Percentiles rank a stretch among this genome's conserved stretches.
Evolutionary conservation across 2,113 vertebrate genomes (phyloP).

Genomic region (Aphelocoma coerulescens): DNA sequence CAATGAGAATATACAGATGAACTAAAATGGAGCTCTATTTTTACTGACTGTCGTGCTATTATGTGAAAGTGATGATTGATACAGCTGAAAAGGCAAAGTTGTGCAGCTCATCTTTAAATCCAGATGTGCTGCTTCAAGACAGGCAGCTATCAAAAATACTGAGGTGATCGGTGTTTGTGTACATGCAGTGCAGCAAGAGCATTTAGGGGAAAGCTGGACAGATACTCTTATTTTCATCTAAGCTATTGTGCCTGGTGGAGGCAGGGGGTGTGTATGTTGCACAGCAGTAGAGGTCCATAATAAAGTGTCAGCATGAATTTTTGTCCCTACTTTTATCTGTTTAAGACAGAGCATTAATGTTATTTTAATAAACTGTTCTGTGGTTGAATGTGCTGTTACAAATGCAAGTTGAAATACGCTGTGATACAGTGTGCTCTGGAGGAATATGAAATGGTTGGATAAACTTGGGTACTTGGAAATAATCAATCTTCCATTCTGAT

Average conservation of each 20-base stretch:
- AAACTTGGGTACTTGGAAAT: slow-evolving; percentile 6
- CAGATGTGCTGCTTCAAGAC: not conserved
- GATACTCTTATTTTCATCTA: not conserved
- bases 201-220: not conserved
- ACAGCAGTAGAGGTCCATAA: not conserved
- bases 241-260: not conserved
- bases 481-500: slow-evolving; percentile 37
- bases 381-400: not conserved
- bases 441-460: slow-evolving; percentile 52
- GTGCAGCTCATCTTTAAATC: not conserved
- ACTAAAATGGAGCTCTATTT: not conserved
- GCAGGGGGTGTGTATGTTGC: not conserved
- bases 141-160: not conserved
- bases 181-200: not conserved
- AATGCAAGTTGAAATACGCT: slow-evolving; percentile 5
- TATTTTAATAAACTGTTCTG: not conserved
- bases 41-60: not conserved
- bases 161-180: not conserved
- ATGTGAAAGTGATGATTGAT: not conserved
- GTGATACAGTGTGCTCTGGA: not conserved
- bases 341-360: not conserved
- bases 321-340: not conserved
- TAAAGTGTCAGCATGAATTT: not conserved
- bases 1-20: not conserved
- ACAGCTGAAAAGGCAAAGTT: not conserved